These are phyloP conservation scores for Altica lythri DNA, from an alignment of 2,888 invertebrate genomes.

Conservation along the genomic window DNA sequence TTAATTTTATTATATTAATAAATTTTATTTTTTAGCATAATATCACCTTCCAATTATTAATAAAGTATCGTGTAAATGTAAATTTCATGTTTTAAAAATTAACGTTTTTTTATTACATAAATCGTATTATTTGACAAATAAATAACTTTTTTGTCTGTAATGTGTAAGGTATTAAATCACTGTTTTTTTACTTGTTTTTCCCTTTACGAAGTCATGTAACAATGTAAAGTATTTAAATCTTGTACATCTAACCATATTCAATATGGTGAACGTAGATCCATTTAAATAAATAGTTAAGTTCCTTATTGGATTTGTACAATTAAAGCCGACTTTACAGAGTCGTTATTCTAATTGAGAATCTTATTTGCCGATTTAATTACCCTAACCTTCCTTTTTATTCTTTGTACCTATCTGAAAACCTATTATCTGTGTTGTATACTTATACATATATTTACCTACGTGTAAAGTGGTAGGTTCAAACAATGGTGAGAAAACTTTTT, in stretches of 20 bases:
- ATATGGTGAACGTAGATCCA: neutral
- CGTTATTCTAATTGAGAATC: constrained; percentile 32
- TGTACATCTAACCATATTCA: neutral
- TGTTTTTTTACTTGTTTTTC: too few relatives aligned
- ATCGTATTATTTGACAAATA: too few relatives aligned
- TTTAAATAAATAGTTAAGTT: constrained; percentile 24
- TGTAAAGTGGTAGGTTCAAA: neutral
- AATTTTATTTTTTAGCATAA: too few relatives aligned
- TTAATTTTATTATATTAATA: too few relatives aligned
- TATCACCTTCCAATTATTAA: too few relatives aligned
- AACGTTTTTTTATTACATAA: too few relatives aligned
- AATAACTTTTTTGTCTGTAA: too few relatives aligned
- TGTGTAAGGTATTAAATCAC: too few relatives aligned
- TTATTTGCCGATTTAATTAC: constrained; percentile 30
- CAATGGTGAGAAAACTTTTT: constrained; percentile 1
- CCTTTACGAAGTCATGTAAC: too few relatives aligned
- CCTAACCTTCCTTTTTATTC: constrained; percentile 31
- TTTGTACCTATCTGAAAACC: neutral
- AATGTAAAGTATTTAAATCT: neutral
- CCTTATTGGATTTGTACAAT: constrained; percentile 34
- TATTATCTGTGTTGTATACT: constrained; percentile 4
- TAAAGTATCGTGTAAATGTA: too few relatives aligned
- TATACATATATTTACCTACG: neutral
- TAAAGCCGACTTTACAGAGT: constrained; percentile 18
- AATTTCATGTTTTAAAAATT: too few relatives aligned